Conservation (phyloP, 2,113 vertebrate genomes). For the Aegotheles bennettii region DNA sequence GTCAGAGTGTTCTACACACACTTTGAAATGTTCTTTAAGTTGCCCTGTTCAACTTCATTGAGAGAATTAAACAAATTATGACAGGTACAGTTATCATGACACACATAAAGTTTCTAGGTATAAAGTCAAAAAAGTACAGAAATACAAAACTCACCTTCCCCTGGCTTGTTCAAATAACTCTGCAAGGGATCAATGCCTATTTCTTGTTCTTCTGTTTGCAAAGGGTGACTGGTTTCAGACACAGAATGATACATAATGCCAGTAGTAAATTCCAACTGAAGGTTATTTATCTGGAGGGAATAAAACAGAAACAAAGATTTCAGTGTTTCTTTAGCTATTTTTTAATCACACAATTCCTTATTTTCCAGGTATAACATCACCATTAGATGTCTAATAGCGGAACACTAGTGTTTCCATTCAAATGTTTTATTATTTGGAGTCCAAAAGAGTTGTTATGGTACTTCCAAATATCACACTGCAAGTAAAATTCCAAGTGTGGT, state of each 20-base stretch:
- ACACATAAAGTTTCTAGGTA: not conserved
- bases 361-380: not conserved
- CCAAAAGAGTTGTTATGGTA: not conserved
- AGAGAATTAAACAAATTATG: not conserved
- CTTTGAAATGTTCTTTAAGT: conserved; percentile 25
- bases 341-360: not conserved
- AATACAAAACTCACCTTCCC: conserved; percentile 76
- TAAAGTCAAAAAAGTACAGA: not conserved
- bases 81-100: not conserved
- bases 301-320: not conserved
- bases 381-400: not conserved
- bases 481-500: not conserved
- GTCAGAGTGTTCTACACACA: not conserved
- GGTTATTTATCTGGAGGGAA: conserved; percentile 38
- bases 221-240: conserved; percentile 88
- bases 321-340: not conserved
- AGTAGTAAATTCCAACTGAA: not conserved
- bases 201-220: conserved; percentile 94
- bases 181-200: conserved; percentile 90
- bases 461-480: not conserved
- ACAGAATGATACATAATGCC: conserved; percentile 88
- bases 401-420: not conserved
- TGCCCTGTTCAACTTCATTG: not conserved
- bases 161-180: conserved; percentile 77
- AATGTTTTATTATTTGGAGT: not conserved